Percentiles rank a stretch among this genome's conserved stretches.
These are phyloP conservation scores for Corvus moneduloides DNA, from an alignment of 2,113 vertebrate species.

Conservation along the genomic window DNA sequence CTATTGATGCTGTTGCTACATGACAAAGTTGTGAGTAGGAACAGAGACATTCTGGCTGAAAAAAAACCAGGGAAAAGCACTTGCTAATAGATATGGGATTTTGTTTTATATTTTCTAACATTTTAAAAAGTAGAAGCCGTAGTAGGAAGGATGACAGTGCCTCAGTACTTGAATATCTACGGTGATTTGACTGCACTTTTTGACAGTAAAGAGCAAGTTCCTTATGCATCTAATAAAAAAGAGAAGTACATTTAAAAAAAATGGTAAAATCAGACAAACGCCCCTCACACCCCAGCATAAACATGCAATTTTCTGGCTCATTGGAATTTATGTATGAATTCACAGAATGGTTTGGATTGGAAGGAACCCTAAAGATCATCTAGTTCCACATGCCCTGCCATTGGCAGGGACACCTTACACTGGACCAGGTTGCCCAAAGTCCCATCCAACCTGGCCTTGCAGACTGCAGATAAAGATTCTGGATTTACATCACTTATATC, in stretches of 20 bases:
- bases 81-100: neutral
- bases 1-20: neutral
- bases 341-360: neutral
- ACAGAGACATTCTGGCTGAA: neutral
- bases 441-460: neutral
- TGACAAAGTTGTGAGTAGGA: neutral
- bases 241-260: neutral
- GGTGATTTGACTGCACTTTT: neutral
- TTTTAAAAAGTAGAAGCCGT: neutral
- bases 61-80: neutral
- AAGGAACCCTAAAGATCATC: neutral
- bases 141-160: neutral
- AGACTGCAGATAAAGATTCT: neutral
- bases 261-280: accelerated
- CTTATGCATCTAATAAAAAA: neutral
- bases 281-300: accelerated
- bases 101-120: neutral
- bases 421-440: neutral
- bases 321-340: neutral
- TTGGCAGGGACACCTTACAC: neutral
- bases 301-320: neutral
- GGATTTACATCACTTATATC: neutral
- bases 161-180: neutral
- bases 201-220: neutral
- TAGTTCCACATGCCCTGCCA: neutral